These are phyloP conservation scores for Cromileptes altivelis DNA, from an alignment of 2,113 vertebrate genomes.

Conservation along the genomic window DNA sequence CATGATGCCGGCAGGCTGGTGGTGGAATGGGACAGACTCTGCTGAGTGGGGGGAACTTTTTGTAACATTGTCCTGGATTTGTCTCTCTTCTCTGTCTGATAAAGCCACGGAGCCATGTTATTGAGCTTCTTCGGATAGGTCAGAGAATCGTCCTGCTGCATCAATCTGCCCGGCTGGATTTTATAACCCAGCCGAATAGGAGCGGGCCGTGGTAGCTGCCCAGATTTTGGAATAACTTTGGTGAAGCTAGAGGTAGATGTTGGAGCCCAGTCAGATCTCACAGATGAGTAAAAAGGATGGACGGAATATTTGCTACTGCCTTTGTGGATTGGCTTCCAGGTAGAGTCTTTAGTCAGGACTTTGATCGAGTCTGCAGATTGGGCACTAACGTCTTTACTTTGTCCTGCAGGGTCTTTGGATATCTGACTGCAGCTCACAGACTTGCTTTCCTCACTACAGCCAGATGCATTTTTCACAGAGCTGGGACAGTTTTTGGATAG, in stretches of 20 bases:
- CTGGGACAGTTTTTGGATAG: conserved; percentile 22
- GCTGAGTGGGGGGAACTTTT: conserved; percentile 73
- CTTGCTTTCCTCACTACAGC: conserved; percentile 54
- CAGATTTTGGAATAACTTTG: conserved; percentile 78
- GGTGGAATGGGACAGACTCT: conserved; percentile 61
- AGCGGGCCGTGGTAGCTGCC: conserved; percentile 70
- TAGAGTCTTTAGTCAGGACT: conserved; percentile 56
- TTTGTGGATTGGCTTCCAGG: conserved; percentile 62
- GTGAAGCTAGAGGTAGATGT: conserved; percentile 80
- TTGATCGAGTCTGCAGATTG: conserved; percentile 43
- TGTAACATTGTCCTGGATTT: conserved; percentile 73
- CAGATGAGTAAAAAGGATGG: conserved; percentile 25
- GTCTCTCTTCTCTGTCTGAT: conserved; percentile 78
- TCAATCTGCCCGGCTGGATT: conserved; percentile 51
- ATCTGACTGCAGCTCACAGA: conserved; percentile 50
- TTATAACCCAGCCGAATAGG: conserved; percentile 72
- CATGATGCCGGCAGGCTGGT: conserved; percentile 51
- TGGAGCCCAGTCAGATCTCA: conserved; percentile 66
- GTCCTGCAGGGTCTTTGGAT: conserved; percentile 51
- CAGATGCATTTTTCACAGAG: conserved; percentile 32
- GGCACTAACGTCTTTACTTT: conserved; percentile 51
- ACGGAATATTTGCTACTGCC: conserved; percentile 26
- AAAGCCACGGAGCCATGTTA: conserved; percentile 44
- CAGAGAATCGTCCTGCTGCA: conserved; percentile 51
- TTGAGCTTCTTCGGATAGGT: conserved; percentile 67